Conservation (phyloP, 2,888 invertebrate genomes). For the Athalia circularis region DNA sequence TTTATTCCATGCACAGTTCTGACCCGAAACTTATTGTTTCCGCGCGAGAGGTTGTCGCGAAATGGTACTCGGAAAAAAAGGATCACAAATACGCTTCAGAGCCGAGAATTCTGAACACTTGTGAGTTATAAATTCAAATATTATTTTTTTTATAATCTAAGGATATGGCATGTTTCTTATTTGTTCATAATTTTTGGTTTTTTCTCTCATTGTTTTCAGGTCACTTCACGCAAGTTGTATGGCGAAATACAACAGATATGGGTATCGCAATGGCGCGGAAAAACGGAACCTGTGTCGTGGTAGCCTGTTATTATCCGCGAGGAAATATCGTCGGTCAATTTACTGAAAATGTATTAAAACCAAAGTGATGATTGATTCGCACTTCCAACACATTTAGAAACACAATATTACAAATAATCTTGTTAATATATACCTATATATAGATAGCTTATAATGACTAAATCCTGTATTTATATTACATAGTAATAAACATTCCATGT, state of each 20-base stretch:
- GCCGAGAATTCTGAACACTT: slow-evolving; percentile 80
- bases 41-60: slow-evolving; percentile 82
- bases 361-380: slow-evolving; percentile 56
- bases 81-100: slow-evolving; percentile 82
- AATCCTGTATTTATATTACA: slow-evolving; percentile 32
- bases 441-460: background rate
- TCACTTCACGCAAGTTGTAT: slow-evolving; percentile 85
- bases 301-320: slow-evolving; percentile 80
- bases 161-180: background rate
- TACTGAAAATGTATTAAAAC: slow-evolving; percentile 72
- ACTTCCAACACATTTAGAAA: background rate
- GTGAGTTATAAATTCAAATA: slow-evolving; percentile 75
- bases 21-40: slow-evolving; percentile 80
- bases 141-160: background rate
- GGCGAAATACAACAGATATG: slow-evolving; percentile 84
- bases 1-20: slow-evolving; percentile 83
- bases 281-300: slow-evolving; percentile 77
- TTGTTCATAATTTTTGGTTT: background rate
- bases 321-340: slow-evolving; percentile 78
- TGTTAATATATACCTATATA: slow-evolving; percentile 7
- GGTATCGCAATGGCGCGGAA: slow-evolving; percentile 85
- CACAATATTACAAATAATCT: no score
- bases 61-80: slow-evolving; percentile 87
- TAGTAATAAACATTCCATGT: slow-evolving; percentile 51
- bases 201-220: slow-evolving; percentile 61